phyloP scores from a whole-genome alignment of 2,113 vertebrate genomes.

The Rhinogobius similis region DNA sequence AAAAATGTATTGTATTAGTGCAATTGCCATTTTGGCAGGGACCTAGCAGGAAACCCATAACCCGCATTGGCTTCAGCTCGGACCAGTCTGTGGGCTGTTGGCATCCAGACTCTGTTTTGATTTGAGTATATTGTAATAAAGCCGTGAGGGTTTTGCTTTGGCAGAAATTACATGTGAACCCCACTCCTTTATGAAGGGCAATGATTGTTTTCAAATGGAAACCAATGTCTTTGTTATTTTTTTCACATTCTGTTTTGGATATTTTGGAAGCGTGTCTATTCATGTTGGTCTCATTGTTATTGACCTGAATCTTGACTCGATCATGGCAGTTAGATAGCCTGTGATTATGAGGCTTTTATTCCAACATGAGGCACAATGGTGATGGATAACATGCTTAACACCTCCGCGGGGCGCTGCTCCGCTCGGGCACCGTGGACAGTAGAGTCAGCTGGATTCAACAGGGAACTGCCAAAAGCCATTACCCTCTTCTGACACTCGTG shows the following conservation, averaged over 20 bases:
- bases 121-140: constrained; percentile 51
- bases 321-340: constrained; percentile 44
- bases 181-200: constrained; percentile 34
- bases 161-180: constrained; percentile 40
- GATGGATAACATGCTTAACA: constrained; percentile 59
- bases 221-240: constrained; percentile 34
- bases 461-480: constrained; percentile 58
- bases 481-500: constrained; percentile 35
- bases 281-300: constrained; percentile 12
- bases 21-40: constrained; percentile 52
- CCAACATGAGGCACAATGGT: constrained; percentile 43
- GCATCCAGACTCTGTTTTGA: constrained; percentile 56
- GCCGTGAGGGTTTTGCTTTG: constrained; percentile 41
- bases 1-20: constrained; percentile 30
- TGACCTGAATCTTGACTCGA: constrained; percentile 48
- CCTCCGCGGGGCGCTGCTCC: constrained; percentile 49
- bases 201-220: constrained; percentile 47
- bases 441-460: constrained; percentile 57
- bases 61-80: constrained; percentile 41
- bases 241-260: neutral
- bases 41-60: constrained; percentile 40
- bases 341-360: constrained; percentile 60
- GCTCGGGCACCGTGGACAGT: constrained; percentile 29
- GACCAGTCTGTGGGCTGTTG: constrained; percentile 52
- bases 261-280: neutral